Base-by-base conservation (phyloP, 2,113 vertebrate species). In the Syngnathus scovelli region DNA sequence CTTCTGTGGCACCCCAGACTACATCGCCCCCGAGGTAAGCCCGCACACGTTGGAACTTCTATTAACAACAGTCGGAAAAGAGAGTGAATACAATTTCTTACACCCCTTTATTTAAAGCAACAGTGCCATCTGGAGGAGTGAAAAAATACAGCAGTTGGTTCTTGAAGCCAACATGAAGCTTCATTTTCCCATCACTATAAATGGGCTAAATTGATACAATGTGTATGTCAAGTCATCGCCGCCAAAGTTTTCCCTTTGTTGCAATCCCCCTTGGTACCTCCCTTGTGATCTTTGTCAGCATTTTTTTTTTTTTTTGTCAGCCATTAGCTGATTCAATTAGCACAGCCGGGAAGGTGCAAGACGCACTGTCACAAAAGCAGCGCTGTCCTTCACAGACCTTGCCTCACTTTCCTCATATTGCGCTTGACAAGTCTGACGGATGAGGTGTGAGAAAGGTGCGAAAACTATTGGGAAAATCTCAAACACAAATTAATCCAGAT, bases 1-100 rank as follows among this genome's bases (percentile, higher is more conserved):
- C 5, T 96, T 96, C 89, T 96, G 95, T 0, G 94, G 95, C 51
- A 96, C 94, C 43, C 95, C 95, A 0, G 95, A 96, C 81, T 95
- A 95, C 89, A 95, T 96, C 38, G 94, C 95, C 58, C 94, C 94
- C 0, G 94, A 96, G 94, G 94, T 96, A 88, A 52, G 2, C 6
- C 3, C 37, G 6, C 37, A 37, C 16, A 4, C 12, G 23, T 11
- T 2, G 9, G 39, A 41, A 7, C 8, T 8, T 43, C 41, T 43
- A 11, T 43, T 43, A 11, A 11, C 41, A 43, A 43, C 41, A 43
- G 27, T 33, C 27, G 27, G 27, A 3, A 33, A 33, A 3, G 27
- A 33, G 27, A 33, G 27, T 33, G 27, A 3, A 33, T 33, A 33
- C 2, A 33, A 33, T 33, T 3, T 33, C 27, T 33, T 33, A 33